These are phyloP conservation scores for Augiades crinisus DNA, from an alignment of 2,888 invertebrate genomes.

Conservation along the genomic window DNA sequence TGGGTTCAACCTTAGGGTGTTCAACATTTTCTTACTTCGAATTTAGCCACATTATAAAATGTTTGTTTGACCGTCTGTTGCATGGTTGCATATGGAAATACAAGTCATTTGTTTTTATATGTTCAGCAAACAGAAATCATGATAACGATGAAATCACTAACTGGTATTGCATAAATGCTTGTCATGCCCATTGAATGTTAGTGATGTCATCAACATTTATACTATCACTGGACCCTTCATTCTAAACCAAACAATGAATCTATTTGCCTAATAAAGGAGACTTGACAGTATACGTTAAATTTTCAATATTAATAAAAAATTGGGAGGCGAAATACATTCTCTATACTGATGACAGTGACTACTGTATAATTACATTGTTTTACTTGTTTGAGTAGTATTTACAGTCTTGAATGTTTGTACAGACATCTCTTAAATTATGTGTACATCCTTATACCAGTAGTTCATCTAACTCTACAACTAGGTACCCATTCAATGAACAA, in stretches of 20 bases:
- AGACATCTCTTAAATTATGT: constrained; percentile 61
- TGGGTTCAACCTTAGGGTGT: not conserved
- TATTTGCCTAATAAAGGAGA: not conserved
- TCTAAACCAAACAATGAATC: constrained; percentile 12
- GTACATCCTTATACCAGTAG: constrained; percentile 53
- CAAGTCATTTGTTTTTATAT: not conserved
- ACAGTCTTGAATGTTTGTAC: constrained; percentile 77
- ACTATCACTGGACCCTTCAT: constrained; percentile 8
- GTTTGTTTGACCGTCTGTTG: not conserved
- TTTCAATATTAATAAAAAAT: constrained; percentile 3
- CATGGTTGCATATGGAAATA: not conserved
- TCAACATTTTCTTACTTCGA: not conserved
- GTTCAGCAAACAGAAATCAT: not conserved
- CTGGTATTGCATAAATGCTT: not conserved
- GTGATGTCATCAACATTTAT: constrained; percentile 7
- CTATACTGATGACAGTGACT: constrained; percentile 6
- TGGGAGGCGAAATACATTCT: not conserved
- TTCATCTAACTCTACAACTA: constrained; percentile 59
- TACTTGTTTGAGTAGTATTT: constrained; percentile 46
- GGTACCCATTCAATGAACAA: constrained; percentile 69
- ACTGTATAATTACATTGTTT: constrained; percentile 24
- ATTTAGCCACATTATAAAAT: not conserved
- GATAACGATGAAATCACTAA: not conserved
- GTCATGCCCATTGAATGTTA: not conserved
- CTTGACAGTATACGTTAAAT: constrained; percentile 1